Percentiles rank a stretch among this genome's conserved stretches.
These are phyloP conservation scores for Lithophane leautieri DNA, from an alignment of 2,888 invertebrate genomes.

Conservation along the genomic window DNA sequence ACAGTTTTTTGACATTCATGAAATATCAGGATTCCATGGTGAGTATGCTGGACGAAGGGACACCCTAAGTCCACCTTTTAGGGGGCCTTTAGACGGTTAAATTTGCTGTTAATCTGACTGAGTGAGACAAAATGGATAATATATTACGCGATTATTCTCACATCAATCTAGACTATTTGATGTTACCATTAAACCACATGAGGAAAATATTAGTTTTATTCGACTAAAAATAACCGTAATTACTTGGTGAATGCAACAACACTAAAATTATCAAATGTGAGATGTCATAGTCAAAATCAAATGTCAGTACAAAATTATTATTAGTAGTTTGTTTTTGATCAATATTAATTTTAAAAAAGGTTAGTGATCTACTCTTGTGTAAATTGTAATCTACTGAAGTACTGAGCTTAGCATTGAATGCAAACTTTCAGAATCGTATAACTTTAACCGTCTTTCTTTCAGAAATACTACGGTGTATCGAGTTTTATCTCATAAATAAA, in stretches of 20 bases:
- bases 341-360: background rate
- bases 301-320: background rate
- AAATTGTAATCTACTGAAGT: background rate
- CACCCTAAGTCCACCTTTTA: too few species aligned
- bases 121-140: background rate
- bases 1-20: too few species aligned
- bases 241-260: background rate
- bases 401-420: background rate
- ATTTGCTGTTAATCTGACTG: background rate
- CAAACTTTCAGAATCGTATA: background rate
- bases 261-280: background rate
- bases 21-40: too few species aligned
- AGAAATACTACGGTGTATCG: background rate
- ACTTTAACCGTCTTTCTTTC: background rate
- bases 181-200: too few species aligned
- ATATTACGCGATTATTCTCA: too few species aligned
- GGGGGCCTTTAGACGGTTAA: background rate
- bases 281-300: constrained; percentile 1
- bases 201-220: constrained; percentile 1
- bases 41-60: too few species aligned
- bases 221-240: constrained; percentile 28
- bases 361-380: background rate
- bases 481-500: background rate
- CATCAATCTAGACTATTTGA: background rate
- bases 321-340: too few species aligned